These are phyloP conservation scores for Danio choprae DNA, from an alignment of 2,797 vertebrate species.

Conservation along the genomic window DNA sequence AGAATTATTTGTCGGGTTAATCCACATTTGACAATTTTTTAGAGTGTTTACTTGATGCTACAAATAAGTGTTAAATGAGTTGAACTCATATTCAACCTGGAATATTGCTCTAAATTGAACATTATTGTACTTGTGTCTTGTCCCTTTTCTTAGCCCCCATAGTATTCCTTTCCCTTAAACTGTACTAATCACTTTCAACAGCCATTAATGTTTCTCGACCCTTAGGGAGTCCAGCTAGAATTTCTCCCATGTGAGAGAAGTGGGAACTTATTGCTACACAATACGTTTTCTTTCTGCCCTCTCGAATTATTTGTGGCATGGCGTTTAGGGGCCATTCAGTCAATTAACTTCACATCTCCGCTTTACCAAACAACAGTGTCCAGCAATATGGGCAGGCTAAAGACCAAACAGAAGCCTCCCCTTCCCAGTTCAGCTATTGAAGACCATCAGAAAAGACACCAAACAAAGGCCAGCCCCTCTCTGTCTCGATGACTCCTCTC, in stretches of 20 bases:
- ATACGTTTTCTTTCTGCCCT: constrained; percentile 72
- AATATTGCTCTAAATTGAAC: neutral
- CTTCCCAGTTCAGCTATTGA: constrained; percentile 90
- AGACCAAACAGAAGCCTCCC: constrained; percentile 93
- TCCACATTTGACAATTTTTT: too few relatives aligned
- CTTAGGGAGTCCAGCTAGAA: constrained; percentile 44
- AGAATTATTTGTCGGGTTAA: too few relatives aligned
- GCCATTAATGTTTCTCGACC: constrained; percentile 68
- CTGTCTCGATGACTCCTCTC: constrained; percentile 89
- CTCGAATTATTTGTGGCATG: constrained; percentile 71
- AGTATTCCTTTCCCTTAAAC: constrained; percentile 15
- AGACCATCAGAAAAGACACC: constrained; percentile 88
- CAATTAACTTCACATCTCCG: constrained; percentile 99
- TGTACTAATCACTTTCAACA: constrained; percentile 37
- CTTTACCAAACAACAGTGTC: constrained; percentile 93
- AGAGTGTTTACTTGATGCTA: neutral
- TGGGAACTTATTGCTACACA: constrained; percentile 67
- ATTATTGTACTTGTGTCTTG: neutral
- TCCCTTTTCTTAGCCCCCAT: neutral
- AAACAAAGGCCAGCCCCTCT: constrained; percentile 93
- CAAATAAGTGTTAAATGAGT: neutral
- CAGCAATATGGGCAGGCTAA: constrained; percentile 86
- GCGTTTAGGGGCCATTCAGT: constrained; percentile 83
- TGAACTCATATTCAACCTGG: neutral
- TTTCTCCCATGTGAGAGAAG: constrained; percentile 64